These are phyloP conservation scores for Heliothis subflexa DNA, from an alignment of 1,140 invertebrate species.

Conservation along the genomic window DNA sequence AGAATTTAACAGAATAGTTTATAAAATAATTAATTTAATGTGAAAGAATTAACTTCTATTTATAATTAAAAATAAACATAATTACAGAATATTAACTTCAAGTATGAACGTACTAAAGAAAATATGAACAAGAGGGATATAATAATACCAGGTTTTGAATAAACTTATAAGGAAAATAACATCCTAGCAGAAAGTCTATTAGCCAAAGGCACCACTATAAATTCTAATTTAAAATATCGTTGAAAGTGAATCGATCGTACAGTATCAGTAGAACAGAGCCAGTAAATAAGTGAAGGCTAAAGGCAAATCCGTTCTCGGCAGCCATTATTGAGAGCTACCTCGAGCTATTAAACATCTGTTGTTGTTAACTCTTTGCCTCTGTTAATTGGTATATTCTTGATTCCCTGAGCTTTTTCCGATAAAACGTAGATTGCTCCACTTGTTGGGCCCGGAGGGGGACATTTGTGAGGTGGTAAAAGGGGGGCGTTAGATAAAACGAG, in stretches of 20 bases:
- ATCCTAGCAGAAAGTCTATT: not conserved
- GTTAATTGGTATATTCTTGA: slow-evolving; percentile 78
- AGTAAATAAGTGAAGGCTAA: slow-evolving; percentile 42
- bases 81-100: not conserved
- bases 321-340: slow-evolving; percentile 42
- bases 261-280: not conserved
- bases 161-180: not conserved
- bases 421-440: slow-evolving; percentile 74
- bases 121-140: not conserved
- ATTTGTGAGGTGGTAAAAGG: slow-evolving; percentile 52
- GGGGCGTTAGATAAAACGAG: slow-evolving; percentile 72
- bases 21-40: not conserved
- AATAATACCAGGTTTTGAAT: not conserved
- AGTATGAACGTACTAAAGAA: no score
- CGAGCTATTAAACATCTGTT: slow-evolving; percentile 48
- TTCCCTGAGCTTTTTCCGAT: slow-evolving; percentile 76
- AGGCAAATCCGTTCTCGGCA: slow-evolving; percentile 44
- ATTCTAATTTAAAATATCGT: slow-evolving; percentile 18
- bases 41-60: not conserved
- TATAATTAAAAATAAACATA: not conserved
- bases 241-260: slow-evolving; percentile 2
- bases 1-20: no score
- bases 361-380: slow-evolving; percentile 59
- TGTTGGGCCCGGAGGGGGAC: slow-evolving; percentile 62
- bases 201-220: not conserved